Percentiles rank a stretch among this genome's conserved stretches.
phyloP scores from a whole-genome alignment of 2,797 vertebrate species.

The Phalanger gymnotis region DNA sequence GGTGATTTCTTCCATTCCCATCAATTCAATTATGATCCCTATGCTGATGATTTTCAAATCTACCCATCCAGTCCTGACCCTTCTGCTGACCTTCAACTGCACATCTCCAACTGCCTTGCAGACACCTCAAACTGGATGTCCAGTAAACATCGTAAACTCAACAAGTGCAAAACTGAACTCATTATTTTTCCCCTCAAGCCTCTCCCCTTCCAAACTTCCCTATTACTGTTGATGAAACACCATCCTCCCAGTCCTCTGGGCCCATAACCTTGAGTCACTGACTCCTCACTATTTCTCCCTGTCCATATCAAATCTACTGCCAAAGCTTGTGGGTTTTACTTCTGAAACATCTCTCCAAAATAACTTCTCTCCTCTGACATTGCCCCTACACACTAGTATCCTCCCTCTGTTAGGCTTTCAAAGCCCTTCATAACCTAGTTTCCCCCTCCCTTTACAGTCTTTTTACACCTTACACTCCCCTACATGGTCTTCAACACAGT shows the following conservation, averaged over 20 bases:
- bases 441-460: not conserved
- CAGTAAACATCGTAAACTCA: not conserved
- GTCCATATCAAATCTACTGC: not conserved
- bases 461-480: not conserved
- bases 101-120: not conserved
- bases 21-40: not conserved
- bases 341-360: not conserved
- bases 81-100: not conserved
- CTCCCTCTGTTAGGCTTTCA: conserved; percentile 18
- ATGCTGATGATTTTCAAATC: no score
- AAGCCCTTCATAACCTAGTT: conserved; percentile 17
- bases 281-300: not conserved
- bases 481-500: not conserved
- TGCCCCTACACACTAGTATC: not conserved
- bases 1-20: not conserved
- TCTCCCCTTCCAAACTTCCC: not conserved
- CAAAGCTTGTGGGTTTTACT: not conserved
- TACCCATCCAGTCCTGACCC: not conserved
- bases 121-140: no score
- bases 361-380: not conserved
- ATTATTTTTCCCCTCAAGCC: not conserved
- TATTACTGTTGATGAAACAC: not conserved
- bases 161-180: not conserved
- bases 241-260: no score
- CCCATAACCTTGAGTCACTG: not conserved